phyloP scores from a whole-genome alignment of 2,113 vertebrate genomes.

The Aegypius monachus region DNA sequence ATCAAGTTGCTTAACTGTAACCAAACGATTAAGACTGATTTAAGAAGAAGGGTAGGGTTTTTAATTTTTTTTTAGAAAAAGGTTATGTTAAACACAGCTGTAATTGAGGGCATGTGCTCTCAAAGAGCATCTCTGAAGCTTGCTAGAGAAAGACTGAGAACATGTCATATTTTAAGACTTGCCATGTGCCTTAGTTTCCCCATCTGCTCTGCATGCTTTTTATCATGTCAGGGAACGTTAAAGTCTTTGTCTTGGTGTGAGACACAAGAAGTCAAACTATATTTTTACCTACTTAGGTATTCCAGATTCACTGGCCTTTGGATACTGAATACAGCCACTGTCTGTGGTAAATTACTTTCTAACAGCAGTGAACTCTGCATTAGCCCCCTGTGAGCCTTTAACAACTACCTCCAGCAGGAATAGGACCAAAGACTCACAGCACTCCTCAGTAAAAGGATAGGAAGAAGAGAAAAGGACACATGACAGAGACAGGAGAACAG shows the following conservation, averaged over 20 bases:
- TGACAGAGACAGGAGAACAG: not conserved
- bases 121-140: not conserved
- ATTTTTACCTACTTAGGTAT: not conserved
- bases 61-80: not conserved
- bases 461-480: not conserved
- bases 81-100: not conserved
- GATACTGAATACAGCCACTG: not conserved
- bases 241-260: not conserved
- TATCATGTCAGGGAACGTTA: not conserved
- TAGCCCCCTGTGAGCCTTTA: not conserved
- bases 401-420: not conserved
- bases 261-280: not conserved
- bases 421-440: not conserved
- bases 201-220: not conserved
- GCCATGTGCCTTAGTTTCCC: not conserved
- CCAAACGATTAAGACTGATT: not conserved
- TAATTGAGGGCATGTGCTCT: not conserved
- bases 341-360: not conserved
- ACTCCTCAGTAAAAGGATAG: not conserved
- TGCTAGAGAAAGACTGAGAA: not conserved
- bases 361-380: not conserved
- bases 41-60: not conserved
- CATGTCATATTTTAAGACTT: not conserved
- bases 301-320: not conserved
- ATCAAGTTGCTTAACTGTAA: not conserved